phyloP scores from a whole-genome alignment of 2,113 vertebrate genomes.

The Sinosuthora webbiana region DNA sequence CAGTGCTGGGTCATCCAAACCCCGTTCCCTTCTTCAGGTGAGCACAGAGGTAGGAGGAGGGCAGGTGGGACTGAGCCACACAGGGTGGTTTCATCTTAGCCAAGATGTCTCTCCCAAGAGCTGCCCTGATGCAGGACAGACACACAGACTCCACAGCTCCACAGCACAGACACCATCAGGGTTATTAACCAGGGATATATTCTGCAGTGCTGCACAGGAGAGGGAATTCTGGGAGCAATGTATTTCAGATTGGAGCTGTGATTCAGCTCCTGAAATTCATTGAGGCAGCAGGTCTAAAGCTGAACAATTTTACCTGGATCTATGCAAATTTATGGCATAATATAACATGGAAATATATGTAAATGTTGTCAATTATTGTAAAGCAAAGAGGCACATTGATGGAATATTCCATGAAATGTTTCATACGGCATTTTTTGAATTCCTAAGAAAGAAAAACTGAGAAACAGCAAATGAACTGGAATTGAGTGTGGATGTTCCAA shows the following conservation, averaged over 20 bases:
- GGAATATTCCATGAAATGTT: constrained; percentile 53
- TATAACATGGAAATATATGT: constrained; percentile 71
- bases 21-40: background rate
- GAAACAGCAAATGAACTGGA: constrained; percentile 54
- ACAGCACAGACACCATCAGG: accelerated
- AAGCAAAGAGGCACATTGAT: constrained; percentile 50
- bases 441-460: background rate
- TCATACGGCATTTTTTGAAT: constrained; percentile 6
- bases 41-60: accelerated
- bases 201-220: background rate
- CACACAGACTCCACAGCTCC: background rate
- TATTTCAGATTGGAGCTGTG: background rate
- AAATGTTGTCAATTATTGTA: constrained; percentile 77
- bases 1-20: background rate
- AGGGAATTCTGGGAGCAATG: background rate
- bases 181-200: background rate
- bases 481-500: constrained; percentile 46
- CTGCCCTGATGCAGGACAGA: background rate
- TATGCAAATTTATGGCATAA: constrained; percentile 74
- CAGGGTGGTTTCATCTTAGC: accelerated
- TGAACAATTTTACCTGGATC: constrained; percentile 30
- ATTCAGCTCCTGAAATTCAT: background rate
- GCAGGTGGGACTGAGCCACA: accelerated
- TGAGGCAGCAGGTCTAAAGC: background rate
- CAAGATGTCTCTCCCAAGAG: accelerated